Conservation (phyloP, 2,888 invertebrate genomes). For the Oscheius onirici region DNA sequence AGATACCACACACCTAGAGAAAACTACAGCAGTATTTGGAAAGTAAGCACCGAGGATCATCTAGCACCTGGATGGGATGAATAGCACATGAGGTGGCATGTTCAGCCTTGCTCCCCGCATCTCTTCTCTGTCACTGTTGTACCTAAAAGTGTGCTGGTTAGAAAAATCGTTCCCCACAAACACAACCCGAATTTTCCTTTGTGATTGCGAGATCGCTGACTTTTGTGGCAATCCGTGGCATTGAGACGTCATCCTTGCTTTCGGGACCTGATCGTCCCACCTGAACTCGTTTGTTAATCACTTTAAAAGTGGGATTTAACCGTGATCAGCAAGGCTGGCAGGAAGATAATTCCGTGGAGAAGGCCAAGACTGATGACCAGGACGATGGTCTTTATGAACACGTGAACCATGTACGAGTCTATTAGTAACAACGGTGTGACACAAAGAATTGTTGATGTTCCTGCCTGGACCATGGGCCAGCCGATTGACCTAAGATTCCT, state of each 20-base stretch:
- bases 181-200: constrained; percentile 26
- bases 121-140: constrained; percentile 17
- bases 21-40: constrained; percentile 7
- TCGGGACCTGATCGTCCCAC: constrained; percentile 27
- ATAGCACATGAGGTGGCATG: neutral
- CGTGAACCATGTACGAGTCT: constrained; percentile 58
- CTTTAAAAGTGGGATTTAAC: constrained; percentile 30
- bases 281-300: constrained; percentile 4
- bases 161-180: neutral
- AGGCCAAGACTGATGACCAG: constrained; percentile 56
- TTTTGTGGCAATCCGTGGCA: constrained; percentile 22
- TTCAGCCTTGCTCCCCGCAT: constrained; percentile 26
- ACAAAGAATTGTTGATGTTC: constrained; percentile 54
- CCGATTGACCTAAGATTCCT: constrained; percentile 47
- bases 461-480: constrained; percentile 65
- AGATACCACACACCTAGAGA: neutral
- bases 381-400: constrained; percentile 60
- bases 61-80: constrained; percentile 12
- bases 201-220: constrained; percentile 18
- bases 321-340: constrained; percentile 57
- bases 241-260: constrained; percentile 17
- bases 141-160: neutral
- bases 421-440: constrained; percentile 52
- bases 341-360: constrained; percentile 59
- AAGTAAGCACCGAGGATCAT: constrained; percentile 8